Percentiles rank a stretch among this genome's conserved stretches.
phyloP scores from a whole-genome alignment of 2,888 invertebrate species.

The Spisula solida region DNA sequence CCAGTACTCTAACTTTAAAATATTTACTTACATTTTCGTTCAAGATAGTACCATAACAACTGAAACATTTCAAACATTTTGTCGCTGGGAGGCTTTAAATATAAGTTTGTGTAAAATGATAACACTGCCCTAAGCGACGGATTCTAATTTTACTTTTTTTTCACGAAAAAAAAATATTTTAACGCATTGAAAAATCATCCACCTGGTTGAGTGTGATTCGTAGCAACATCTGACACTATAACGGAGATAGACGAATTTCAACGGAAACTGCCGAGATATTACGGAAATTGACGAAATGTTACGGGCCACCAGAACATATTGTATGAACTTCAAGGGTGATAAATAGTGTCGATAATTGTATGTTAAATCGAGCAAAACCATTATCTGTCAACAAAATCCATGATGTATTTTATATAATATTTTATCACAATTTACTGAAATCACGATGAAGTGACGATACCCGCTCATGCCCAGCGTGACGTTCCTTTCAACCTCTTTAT shows the following conservation, averaged over 20 bases:
- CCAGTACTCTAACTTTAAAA: not conserved
- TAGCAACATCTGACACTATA: too few relatives aligned
- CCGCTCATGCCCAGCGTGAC: not conserved
- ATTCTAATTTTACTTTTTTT: not conserved
- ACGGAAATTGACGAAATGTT: not conserved
- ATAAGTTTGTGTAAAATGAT: not conserved
- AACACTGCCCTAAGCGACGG: not conserved
- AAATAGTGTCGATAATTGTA: not conserved
- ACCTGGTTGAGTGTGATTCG: not conserved
- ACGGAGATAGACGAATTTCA: not conserved
- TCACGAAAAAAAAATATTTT: not conserved
- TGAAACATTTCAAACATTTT: not conserved
- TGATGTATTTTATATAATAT: not conserved
- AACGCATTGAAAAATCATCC: not conserved
- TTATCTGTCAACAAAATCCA: not conserved
- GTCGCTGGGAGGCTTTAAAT: not conserved
- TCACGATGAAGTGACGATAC: not conserved
- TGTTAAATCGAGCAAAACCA: not conserved
- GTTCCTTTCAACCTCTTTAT: not conserved
- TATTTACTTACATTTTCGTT: not conserved
- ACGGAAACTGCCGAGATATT: not conserved
- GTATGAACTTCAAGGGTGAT: not conserved
- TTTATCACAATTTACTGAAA: not conserved
- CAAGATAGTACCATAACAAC: constrained; percentile 14
- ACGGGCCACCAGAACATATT: not conserved